Evolutionary conservation across 2,797 vertebrate genomes (phyloP), one percentile per base, ranked within the genome.

Genomic region (Pangasius krempfi): DNA sequence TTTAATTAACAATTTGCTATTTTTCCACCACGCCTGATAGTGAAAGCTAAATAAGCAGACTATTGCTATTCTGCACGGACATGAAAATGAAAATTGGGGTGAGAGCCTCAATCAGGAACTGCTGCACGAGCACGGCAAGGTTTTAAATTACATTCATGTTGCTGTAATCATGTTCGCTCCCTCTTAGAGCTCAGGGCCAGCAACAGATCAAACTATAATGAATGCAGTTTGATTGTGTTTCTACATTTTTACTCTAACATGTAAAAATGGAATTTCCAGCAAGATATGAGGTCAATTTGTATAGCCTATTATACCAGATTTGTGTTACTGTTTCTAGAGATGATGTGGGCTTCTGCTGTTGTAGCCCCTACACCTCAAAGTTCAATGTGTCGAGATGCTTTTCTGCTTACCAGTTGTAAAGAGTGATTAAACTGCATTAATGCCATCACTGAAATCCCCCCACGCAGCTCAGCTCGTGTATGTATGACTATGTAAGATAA

Each of bases 71-170:
- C 68, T 37, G n/a, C 13, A 60, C 1, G 8, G 16, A 72, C 10
- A 58, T 58, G 58, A 16, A 60, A 40, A 27, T 37, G 37, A 62
- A 58, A 83, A 83, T 30, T 33, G 40, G 66, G 68, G n/a, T 75
- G 68, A 84, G 27, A 58, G 40, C 66, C 80, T 62, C 44, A 27
- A 79, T 79, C 85, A 78, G 85, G 40, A 79, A 52, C 5, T 0
- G 20, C 56, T 20, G 54, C 54, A 33, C 22, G 27, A 85, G 16
- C n/a, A 70, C 22, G 10, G 72, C 22, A 18, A 37, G 54, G 7
- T 58, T 37, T 58, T 37, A 44, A 82, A 81, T 81, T 22, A 58
- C 56, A 82, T 44, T 40, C 5, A 5, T 27, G 37, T 44, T 14
- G 1, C 33, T 6, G 22, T 44, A 9, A 75, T 73, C 50, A 7